Evolutionary conservation across 2,113 vertebrate species (phyloP).

Genomic region (Buteo buteo): DNA sequence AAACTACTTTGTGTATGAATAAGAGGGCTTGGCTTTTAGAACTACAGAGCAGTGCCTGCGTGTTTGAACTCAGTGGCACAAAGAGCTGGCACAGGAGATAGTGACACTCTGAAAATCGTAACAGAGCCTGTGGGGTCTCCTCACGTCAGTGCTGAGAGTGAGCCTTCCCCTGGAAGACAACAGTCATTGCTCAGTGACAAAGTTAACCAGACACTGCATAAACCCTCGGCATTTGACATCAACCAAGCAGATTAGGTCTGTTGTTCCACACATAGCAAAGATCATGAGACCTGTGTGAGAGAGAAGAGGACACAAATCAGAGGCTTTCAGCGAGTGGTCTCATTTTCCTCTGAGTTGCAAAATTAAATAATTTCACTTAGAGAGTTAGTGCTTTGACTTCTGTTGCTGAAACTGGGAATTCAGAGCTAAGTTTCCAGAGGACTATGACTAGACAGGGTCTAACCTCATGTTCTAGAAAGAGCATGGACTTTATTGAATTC

Average conservation of each 20-base stretch:
- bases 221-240: neutral
- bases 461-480: neutral
- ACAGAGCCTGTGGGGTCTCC: neutral
- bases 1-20: neutral
- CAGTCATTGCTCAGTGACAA: neutral
- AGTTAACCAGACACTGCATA: neutral
- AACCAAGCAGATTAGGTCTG: neutral
- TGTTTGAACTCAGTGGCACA: neutral
- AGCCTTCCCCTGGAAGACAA: neutral
- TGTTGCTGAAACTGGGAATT: neutral
- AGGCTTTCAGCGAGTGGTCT: neutral
- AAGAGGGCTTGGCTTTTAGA: neutral
- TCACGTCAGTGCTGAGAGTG: neutral
- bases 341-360: neutral
- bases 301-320: neutral
- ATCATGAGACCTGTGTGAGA: neutral
- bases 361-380: neutral
- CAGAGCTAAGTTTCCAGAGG: neutral
- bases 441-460: neutral
- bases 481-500: neutral
- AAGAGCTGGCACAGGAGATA: neutral
- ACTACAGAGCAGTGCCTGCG: neutral
- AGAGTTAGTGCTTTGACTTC: neutral
- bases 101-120: accelerated
- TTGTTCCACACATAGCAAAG: neutral